These are phyloP conservation scores for Python bivittatus DNA, from an alignment of 2,113 vertebrate species.

Conservation along the genomic window DNA sequence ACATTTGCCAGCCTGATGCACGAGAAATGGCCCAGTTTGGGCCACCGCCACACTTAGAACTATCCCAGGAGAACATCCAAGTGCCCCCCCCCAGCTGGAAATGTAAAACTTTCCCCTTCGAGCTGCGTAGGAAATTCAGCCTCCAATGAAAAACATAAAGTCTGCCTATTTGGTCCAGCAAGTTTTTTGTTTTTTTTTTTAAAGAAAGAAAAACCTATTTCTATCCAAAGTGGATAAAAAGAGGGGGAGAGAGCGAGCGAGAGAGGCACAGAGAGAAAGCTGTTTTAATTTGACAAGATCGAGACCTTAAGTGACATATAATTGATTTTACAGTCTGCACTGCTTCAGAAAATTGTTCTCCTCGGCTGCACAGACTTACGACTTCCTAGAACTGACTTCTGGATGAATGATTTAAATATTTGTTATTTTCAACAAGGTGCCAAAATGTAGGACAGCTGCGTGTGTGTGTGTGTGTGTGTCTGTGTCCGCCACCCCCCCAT, in stretches of 20 bases:
- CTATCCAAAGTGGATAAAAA: not conserved
- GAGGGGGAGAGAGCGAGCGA: not conserved
- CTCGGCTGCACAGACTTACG: slow-evolving; percentile 20
- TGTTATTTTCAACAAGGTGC: not conserved
- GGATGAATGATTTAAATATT: not conserved
- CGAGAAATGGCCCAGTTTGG: not conserved
- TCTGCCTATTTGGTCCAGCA: not conserved
- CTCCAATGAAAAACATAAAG: not conserved
- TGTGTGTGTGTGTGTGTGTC: not conserved
- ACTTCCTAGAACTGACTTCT: slow-evolving; percentile 29
- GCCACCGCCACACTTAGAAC: not conserved
- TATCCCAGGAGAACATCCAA: not conserved
- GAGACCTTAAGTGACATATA: slow-evolving; percentile 26
- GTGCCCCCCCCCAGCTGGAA: not conserved
- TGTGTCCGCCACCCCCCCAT: no score
- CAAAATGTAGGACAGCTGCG: not conserved
- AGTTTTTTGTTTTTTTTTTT: not conserved
- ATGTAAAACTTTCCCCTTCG: not conserved
- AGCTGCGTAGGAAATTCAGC: no score
- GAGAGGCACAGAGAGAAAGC: not conserved
- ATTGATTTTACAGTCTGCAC: slow-evolving; percentile 43
- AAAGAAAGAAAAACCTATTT: not conserved
- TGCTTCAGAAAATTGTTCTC: slow-evolving; percentile 34
- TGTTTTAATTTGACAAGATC: slow-evolving; percentile 33
- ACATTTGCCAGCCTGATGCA: not conserved